Base-by-base conservation (phyloP, 2,113 vertebrate genomes). In the Pluvialis apricaria region DNA sequence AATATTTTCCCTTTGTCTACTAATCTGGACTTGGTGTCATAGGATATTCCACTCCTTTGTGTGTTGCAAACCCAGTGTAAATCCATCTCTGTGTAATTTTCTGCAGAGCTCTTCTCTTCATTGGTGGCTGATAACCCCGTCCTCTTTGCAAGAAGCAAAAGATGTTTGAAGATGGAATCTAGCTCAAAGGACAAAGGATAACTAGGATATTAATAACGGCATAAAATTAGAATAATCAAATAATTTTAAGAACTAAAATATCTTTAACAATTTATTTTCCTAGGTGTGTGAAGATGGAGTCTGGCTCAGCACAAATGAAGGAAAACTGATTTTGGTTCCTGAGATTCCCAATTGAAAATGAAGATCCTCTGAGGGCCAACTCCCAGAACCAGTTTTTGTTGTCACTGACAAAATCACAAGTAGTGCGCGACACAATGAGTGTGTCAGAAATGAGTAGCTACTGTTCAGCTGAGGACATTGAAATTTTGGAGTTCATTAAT, bases 401-500 rank as follows among this genome's bases (percentile, higher is more conserved):
- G 40, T 69, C 51, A 26, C 19, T 80, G n/a, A 29, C 9, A 66
- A 85, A 70, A 45, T 6, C 79, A 10, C 28, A 86, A 44, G 36
- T 26, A 69, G 4, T 20, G 7, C 0, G 1, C 54, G 62, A 34
- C 7, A 13, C 13, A 68, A 7, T 0, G 17, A 11, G 4, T 1
- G 1, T n/a, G 29, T 86, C 42, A 82, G 90, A 90, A 88, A 61
- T 17, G 8, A 79, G 40, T 58, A 58, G 32, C 13, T 57, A 6
- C 10, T 2, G 0, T 61, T 89, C 54, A 66, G 22, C 49, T 64
- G 69, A 78, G 19, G 45, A 71, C 29, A 32, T 3, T 15, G 64
- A 66, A 44, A 70, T 17, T 77, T 26, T 14, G 13, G 58, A 73
- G 8, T 32, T 77, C 15, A 29, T 75, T 1, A 71, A 52, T 8